Conservation (phyloP, 2,888 invertebrate genomes). For the Zaprionus lineosus region DNA sequence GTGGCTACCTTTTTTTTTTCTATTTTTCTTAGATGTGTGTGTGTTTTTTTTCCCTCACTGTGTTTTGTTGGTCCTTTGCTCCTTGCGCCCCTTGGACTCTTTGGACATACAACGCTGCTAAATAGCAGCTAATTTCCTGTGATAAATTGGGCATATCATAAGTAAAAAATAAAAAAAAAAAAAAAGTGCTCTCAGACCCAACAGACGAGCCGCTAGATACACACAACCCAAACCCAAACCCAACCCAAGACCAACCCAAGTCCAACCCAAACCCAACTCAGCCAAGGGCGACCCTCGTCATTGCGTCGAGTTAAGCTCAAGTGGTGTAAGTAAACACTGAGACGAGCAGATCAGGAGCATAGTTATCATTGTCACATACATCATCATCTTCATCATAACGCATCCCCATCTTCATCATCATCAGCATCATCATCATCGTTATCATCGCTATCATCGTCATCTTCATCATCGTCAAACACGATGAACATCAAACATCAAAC, state of each 20-base stretch:
- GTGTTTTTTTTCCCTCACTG: too few relatives aligned
- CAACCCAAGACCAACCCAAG: conserved; percentile 7
- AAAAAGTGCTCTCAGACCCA: conserved; percentile 29
- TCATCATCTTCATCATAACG: too few relatives aligned
- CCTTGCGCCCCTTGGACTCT: conserved; percentile 13
- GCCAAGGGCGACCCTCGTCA: conserved; percentile 60
- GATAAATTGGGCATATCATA: conserved; percentile 80
- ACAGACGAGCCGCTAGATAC: conserved; percentile 26
- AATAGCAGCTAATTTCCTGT: conserved; percentile 81
- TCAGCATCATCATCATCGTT: too few relatives aligned
- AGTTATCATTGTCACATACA: conserved; percentile 43
- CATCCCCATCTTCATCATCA: too few relatives aligned
- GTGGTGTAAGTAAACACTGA: conserved; percentile 73
- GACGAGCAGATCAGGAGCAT: conserved; percentile 12
- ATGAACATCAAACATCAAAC: too few relatives aligned
- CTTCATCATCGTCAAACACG: conserved; percentile 19
- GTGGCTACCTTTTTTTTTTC: conserved; percentile 11
- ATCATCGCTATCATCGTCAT: conserved; percentile 37
- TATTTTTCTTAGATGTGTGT: too few relatives aligned
- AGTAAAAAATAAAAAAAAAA: conserved; percentile 8
- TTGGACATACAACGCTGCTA: conserved; percentile 68
- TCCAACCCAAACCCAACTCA: conserved; percentile 17
- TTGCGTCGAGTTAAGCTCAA: conserved; percentile 62
- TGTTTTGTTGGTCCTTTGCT: background rate
- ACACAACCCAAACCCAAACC: conserved; percentile 5